These are phyloP conservation scores for Xiphydria camelus DNA, from an alignment of 2,888 invertebrate species.

Conservation along the genomic window DNA sequence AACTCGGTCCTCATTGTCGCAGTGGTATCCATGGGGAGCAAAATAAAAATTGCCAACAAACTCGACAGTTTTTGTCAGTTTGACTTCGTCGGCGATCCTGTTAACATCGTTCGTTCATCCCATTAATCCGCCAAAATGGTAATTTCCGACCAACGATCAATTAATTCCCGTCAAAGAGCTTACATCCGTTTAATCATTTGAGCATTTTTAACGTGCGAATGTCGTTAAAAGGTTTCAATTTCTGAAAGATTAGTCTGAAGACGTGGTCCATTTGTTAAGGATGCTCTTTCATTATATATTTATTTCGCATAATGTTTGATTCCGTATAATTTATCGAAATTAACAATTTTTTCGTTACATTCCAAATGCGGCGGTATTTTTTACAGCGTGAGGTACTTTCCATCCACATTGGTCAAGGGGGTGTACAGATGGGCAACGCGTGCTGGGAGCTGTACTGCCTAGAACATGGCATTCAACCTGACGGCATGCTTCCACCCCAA, in stretches of 20 bases:
- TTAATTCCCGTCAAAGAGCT: constrained; percentile 1
- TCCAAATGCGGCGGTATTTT: no score
- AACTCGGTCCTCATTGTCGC: no score
- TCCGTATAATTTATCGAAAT: no score
- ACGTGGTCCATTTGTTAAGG: no score
- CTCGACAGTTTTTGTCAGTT: constrained; percentile 18
- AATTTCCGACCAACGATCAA: not conserved
- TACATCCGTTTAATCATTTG: no score
- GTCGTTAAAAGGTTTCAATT: no score
- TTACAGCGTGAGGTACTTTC: constrained; percentile 85
- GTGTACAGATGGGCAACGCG: constrained; percentile 82
- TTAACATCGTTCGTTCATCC: constrained; percentile 20
- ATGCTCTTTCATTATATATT: no score
- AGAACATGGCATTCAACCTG: constrained; percentile 79
- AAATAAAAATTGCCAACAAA: constrained; percentile 23
- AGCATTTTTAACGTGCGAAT: no score
- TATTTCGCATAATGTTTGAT: no score
- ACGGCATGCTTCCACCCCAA: constrained; percentile 68
- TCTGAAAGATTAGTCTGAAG: no score
- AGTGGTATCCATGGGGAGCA: constrained; percentile 23
- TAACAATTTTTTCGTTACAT: no score
- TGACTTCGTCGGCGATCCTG: constrained; percentile 9
- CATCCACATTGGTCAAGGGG: constrained; percentile 83
- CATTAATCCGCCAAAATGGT: not conserved
- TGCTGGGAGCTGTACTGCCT: constrained; percentile 84